phyloP scores from a whole-genome alignment of 1,140 invertebrate species.

The Lucilia cuprina region DNA sequence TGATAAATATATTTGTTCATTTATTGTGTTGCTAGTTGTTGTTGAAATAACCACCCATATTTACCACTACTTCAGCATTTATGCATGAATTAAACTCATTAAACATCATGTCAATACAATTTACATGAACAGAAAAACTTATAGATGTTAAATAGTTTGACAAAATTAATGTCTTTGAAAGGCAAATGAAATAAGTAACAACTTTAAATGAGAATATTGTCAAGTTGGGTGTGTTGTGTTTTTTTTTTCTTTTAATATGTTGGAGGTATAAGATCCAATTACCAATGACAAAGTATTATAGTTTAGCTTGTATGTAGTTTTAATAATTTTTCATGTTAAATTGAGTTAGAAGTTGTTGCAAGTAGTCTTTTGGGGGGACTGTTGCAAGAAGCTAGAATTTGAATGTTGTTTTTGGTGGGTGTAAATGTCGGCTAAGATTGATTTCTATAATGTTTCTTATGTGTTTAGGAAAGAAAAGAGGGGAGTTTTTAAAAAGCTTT shows the following conservation, averaged over 20 bases:
- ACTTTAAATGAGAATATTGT: background rate
- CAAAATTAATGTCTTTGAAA: too few relatives aligned
- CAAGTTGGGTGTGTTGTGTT: background rate
- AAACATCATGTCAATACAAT: background rate
- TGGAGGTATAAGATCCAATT: background rate
- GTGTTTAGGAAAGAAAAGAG: too few relatives aligned
- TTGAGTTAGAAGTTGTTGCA: background rate
- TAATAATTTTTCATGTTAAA: too few relatives aligned
- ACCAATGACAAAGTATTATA: background rate
- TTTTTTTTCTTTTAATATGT: background rate
- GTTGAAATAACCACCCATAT: conserved; percentile 1
- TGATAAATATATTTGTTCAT: background rate
- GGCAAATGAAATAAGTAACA: background rate
- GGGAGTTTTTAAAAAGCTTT: too few relatives aligned
- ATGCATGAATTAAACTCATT: background rate
- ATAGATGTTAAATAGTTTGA: too few relatives aligned
- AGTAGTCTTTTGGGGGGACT: background rate
- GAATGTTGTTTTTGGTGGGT: background rate
- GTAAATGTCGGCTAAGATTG: background rate
- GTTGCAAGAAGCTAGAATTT: background rate
- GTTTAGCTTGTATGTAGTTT: background rate
- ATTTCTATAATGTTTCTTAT: background rate
- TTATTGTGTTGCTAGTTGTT: background rate
- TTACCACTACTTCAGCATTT: background rate
- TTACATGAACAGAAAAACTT: background rate